Evolutionary conservation across 1,140 invertebrate species (phyloP), one percentile per base, ranked within the genome.

Genomic region (Leptonema lineaticorne): DNA sequence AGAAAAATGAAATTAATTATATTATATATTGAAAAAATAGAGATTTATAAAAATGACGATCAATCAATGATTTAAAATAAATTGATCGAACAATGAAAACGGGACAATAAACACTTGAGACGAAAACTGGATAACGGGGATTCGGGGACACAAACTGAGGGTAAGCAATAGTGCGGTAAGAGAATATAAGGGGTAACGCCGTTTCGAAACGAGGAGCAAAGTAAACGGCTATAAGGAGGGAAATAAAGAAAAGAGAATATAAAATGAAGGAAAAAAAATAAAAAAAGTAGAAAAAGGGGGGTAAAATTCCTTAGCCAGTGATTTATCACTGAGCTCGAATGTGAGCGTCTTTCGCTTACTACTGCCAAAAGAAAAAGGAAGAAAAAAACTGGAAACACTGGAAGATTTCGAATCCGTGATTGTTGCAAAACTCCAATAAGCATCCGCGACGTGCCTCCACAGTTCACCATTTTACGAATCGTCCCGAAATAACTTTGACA

Each of bases 211-310:
- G 37, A 41, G 50, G 22, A 53, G 50, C 20, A 48, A 48, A 26
- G 37, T 41, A 41, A 41, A 26, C 50, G 50, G 50, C 50, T 26
- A 53, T 53, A 53, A 53, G 27, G 50, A 53, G 50, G 50, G 50
- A 53, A 53, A 53, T 53, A 53, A 53, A 53, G 27, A 11, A 7
- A 53, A 53, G 2, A 53, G 5, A 53, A 48, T n/a, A n/a, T n/a
- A n/a, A n/a, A n/a, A n/a, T n/a, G n/a, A n/a, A n/a, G n/a, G n/a
- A n/a, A n/a, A n/a, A n/a, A n/a, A n/a, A n/a, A n/a, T n/a, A n/a
- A n/a, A n/a, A 53, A 5, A 53, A 22, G 14, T 2, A 22, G 24
- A 53, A 57, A 18, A 57, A 29, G 29, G 11, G 57, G n/a, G 30
- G 57, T 3, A 59, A 59, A 59, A 29, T 9, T 27, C 2, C 1